A percentile compares a stretch with the other conserved stretches of the same genome.
Conservation (phyloP, 1,140 invertebrate species). For the Musca vetustissima region DNA sequence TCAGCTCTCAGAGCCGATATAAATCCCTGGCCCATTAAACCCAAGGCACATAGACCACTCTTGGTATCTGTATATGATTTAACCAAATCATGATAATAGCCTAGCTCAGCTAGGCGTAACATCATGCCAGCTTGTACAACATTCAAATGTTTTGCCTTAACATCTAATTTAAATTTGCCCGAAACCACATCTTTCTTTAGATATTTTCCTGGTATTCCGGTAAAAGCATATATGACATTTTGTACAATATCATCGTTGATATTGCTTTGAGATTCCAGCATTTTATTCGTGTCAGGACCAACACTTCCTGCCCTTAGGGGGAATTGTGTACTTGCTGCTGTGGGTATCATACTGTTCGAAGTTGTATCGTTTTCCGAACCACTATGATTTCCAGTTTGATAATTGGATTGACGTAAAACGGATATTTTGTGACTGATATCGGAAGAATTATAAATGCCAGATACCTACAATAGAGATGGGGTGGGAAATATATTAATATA, state of each 20-base stretch:
- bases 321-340: background rate
- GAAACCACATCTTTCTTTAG: constrained; percentile 67
- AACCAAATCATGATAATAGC: constrained; percentile 82
- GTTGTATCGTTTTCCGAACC: constrained; percentile 16
- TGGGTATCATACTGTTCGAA: background rate
- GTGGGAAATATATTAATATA: no score
- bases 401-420: background rate
- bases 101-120: constrained; percentile 78
- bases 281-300: constrained; percentile 8
- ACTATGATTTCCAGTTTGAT: background rate
- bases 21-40: constrained; percentile 83
- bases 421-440: constrained; percentile 14
- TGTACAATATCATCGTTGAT: constrained; percentile 61
- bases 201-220: constrained; percentile 78
- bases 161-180: constrained; percentile 70
- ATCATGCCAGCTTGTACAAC: constrained; percentile 62
- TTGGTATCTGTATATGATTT: constrained; percentile 69
- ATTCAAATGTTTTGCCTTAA: constrained; percentile 57
- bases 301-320: background rate
- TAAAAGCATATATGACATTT: constrained; percentile 79
- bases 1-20: constrained; percentile 82
- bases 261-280: constrained; percentile 35
- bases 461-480: background rate
- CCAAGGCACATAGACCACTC: constrained; percentile 63
- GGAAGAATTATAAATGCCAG: background rate